These are phyloP conservation scores for Hyaena hyaena DNA, from an alignment of 2,113 vertebrate species.

Conservation along the genomic window DNA sequence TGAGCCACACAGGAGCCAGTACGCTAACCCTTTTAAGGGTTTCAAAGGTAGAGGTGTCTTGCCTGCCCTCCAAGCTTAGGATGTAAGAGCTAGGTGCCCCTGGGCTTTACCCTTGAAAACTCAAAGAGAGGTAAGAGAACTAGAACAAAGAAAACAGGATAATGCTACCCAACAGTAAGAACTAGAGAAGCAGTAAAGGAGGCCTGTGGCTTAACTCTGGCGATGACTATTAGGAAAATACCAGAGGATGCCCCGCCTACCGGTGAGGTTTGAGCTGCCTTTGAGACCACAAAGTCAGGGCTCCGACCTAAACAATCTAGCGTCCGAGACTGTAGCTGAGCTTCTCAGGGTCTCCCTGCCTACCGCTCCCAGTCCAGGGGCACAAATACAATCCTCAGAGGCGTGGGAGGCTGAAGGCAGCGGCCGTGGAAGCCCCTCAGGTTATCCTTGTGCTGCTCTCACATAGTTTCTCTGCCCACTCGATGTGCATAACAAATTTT, in stretches of 20 bases:
- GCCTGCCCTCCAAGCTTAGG: not conserved
- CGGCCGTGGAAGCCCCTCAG: not conserved
- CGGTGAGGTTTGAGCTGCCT: not conserved
- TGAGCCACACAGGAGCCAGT: not conserved
- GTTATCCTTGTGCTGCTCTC: not conserved
- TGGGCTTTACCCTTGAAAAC: not conserved
- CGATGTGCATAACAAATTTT: not conserved
- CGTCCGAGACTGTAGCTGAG: not conserved
- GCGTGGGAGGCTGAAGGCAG: not conserved
- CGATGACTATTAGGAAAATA: slow-evolving; percentile 24
- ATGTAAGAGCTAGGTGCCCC: not conserved
- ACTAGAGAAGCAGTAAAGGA: not conserved
- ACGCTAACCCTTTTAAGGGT: not conserved
- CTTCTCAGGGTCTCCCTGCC: not conserved
- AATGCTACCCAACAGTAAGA: not conserved
- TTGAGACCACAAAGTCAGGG: not conserved
- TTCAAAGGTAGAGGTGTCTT: not conserved
- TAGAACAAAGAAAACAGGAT: not conserved
- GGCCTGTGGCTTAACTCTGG: not conserved
- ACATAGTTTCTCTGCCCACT: not conserved
- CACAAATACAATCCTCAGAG: not conserved
- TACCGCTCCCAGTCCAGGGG: no score
- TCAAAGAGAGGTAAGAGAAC: not conserved
- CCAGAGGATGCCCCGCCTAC: not conserved
- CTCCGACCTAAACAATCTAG: not conserved